phyloP scores from a whole-genome alignment of 2,113 vertebrate species.

The Oreocharis arfaki region DNA sequence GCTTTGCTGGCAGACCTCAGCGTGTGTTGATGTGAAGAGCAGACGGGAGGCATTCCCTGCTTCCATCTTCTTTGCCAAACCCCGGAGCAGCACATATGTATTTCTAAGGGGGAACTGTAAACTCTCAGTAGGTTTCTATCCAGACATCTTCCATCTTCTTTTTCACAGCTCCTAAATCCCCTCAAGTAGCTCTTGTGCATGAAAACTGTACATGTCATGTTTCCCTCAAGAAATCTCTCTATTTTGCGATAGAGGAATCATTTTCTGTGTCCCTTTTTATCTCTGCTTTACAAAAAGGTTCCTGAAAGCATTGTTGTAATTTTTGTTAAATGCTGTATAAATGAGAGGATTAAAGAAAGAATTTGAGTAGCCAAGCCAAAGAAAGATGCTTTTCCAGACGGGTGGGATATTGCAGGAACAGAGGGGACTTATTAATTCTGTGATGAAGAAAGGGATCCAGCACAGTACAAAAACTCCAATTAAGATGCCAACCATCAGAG shows the following conservation, averaged over 20 bases:
- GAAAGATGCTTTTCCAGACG: constrained; percentile 71
- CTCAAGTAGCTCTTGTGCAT: neutral
- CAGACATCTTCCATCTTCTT: neutral
- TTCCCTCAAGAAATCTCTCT: neutral
- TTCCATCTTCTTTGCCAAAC: neutral
- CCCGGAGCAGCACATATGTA: neutral
- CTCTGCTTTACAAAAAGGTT: constrained; percentile 68
- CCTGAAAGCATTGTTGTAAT: constrained; percentile 71
- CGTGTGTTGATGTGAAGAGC: neutral
- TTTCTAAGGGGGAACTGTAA: neutral
- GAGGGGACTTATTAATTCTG: constrained; percentile 67
- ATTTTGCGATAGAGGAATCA: neutral
- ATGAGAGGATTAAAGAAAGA: constrained; percentile 77
- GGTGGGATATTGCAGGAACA: constrained; percentile 71
- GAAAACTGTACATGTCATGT: neutral
- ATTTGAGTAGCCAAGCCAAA: constrained; percentile 75
- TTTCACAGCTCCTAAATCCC: neutral
- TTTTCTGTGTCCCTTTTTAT: neutral
- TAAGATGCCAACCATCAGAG: constrained; percentile 72
- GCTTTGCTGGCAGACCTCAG: neutral
- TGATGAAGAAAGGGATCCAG: constrained; percentile 73
- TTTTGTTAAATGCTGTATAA: constrained; percentile 77
- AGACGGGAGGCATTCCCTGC: neutral
- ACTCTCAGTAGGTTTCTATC: neutral
- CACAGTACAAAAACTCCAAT: constrained; percentile 70